A percentile compares a stretch with the other conserved stretches of the same genome.
phyloP scores from a whole-genome alignment of 1,140 invertebrate genomes.

The Hydropsyche tenuis region DNA sequence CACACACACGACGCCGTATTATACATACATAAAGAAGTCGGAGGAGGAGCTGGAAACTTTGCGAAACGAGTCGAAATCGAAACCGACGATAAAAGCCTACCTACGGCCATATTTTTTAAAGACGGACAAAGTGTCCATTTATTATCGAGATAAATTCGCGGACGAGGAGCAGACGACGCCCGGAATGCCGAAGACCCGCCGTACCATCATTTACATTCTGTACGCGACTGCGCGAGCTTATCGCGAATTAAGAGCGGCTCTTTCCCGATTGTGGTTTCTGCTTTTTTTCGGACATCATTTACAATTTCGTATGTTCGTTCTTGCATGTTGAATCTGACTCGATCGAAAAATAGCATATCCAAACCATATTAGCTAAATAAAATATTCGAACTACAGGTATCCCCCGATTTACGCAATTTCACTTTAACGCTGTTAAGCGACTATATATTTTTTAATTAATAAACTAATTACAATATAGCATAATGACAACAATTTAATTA shows the following conservation, averaged over 20 bases:
- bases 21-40: neutral
- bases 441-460: no score
- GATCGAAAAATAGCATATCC: no score
- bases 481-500: no score
- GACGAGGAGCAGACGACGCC: conserved; percentile 14
- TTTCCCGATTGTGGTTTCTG: neutral
- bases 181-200: conserved; percentile 9
- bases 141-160: conserved; percentile 41
- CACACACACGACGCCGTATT: no score
- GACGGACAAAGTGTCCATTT: conserved; percentile 40
- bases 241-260: conserved; percentile 20
- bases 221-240: conserved; percentile 8
- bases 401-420: no score
- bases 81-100: conserved; percentile 38
- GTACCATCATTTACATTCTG: conserved; percentile 18
- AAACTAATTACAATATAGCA: no score
- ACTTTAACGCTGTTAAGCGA: no score
- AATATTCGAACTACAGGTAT: no score
- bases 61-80: conserved; percentile 34
- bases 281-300: neutral
- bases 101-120: conserved; percentile 34
- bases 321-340: no score
- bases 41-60: neutral
- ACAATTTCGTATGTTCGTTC: no score
- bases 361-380: no score